phyloP scores from a whole-genome alignment of 2,797 vertebrate species.

The Clarias fuscus region DNA sequence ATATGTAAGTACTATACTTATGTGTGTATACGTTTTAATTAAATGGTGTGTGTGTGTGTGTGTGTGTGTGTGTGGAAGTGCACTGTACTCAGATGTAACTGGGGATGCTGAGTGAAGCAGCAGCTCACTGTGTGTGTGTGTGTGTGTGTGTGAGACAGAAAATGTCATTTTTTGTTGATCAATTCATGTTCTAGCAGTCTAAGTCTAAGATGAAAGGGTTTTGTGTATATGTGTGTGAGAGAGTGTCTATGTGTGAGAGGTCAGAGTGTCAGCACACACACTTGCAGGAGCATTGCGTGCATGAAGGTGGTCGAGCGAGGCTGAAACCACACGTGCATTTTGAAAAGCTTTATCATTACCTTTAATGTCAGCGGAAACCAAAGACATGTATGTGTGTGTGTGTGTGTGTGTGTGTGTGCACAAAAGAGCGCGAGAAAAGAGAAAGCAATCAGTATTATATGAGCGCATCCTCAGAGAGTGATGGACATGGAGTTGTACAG shows the following conservation, averaged over 20 bases:
- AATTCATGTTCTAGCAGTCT: too few species aligned
- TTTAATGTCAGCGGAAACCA: slow-evolving; percentile 52
- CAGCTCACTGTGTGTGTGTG: neutral
- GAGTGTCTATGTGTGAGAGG: neutral
- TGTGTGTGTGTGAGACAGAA: neutral
- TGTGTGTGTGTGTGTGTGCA: neutral
- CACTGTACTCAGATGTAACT: neutral
- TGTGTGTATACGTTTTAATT: neutral
- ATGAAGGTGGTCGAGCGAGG: neutral
- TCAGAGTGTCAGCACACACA: neutral
- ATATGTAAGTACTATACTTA: neutral
- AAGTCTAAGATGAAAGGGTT: too few species aligned
- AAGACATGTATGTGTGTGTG: neutral
- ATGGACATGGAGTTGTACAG: slow-evolving; percentile 8
- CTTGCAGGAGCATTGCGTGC: neutral
- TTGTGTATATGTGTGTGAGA: neutral
- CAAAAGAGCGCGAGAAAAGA: neutral
- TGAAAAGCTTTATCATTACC: neutral
- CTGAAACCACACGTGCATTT: slow-evolving; percentile 1
- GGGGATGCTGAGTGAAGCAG: neutral
- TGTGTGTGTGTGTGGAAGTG: neutral
- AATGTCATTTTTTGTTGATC: too few species aligned
- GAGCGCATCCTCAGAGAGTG: neutral
- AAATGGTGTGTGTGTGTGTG: neutral
- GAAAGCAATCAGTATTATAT: neutral